Base-by-base conservation (phyloP, 2,888 invertebrate genomes). In the Pandemis corylana region DNA sequence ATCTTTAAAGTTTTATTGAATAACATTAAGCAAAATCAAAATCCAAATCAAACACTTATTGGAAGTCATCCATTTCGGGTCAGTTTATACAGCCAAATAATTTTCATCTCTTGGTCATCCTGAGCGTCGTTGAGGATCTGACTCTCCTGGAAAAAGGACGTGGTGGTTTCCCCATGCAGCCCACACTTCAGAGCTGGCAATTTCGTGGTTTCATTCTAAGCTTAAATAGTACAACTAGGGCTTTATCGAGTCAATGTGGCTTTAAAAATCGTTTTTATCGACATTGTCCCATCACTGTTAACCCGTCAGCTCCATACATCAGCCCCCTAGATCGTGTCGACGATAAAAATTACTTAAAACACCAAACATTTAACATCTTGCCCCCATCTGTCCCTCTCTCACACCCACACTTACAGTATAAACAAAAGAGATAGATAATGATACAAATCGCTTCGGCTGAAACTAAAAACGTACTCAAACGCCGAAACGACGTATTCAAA, bases 271-370 rank as follows among this genome's bases (percentile, higher is more conserved):
- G 9, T 7, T 46, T 46, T 20, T 78, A 86, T 88, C 87, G 84
- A 88, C 80, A 83, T 69, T 77, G 66, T 59, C 79, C 80, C 92
- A 88, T 84, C 92, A 84, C 92, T 92, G 82, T 78, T 78, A 81
- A 84, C 84, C 85, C 88, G 87, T 88, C 90, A 89, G 82, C 87
- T 90, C 88, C 89, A 93, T 94, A 91, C 89, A 92, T 94, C 93
- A 93, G 90, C 90, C 92, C 90, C 87, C 80, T 88, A 82, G 94
- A 94, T 94, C 89, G 94, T 94, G 94, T 92, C 90, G 87, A 90
- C 87, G 94, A 94, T 94, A 94, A 93, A 93, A 93, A 93, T 93
- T 93, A 94, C 93, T 94, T 93, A 94, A 92, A 93, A 92, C 93
- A 92, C 92, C 91, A 91, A 90, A 89, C 92, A 92, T 93, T 93